Percentiles rank a stretch among this genome's conserved stretches.
These are phyloP conservation scores for Catamblyrhynchus diadema DNA, from an alignment of 2,797 vertebrate genomes.

Conservation along the genomic window DNA sequence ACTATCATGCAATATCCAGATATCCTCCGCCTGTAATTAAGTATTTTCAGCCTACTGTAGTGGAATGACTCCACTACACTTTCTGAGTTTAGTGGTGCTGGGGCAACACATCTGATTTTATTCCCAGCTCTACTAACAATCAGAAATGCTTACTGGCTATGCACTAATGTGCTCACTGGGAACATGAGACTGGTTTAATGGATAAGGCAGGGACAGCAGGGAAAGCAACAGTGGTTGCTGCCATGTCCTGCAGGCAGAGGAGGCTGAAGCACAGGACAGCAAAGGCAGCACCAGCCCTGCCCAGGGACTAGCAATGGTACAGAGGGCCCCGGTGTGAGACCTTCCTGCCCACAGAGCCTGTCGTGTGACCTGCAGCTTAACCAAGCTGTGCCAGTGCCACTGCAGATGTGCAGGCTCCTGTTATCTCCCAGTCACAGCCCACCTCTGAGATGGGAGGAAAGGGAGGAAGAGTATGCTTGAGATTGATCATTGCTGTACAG, in stretches of 20 bases:
- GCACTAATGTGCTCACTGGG: fast-evolving
- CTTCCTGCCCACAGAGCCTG: fast-evolving
- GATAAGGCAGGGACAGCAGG: neutral
- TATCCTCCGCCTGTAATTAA: neutral
- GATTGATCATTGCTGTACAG: fast-evolving
- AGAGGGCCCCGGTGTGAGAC: neutral
- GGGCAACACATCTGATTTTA: neutral
- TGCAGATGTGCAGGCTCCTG: neutral
- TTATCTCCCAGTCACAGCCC: neutral
- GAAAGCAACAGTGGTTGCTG: fast-evolving
- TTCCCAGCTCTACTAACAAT: neutral
- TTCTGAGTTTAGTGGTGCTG: neutral
- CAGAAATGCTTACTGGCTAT: neutral
- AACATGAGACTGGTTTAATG: fast-evolving
- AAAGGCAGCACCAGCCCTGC: neutral
- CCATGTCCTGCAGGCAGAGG: neutral
- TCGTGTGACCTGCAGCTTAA: neutral
- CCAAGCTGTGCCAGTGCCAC: neutral
- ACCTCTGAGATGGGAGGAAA: fast-evolving
- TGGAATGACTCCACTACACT: neutral
- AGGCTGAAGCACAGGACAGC: neutral
- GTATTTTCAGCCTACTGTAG: neutral
- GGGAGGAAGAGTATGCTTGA: neutral
- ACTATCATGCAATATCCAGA: neutral
- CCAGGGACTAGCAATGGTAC: fast-evolving